Evolutionary conservation across 2,797 vertebrate species (phyloP), one percentile per base, ranked within the genome.

Genomic region (Podarcis siculus): DNA sequence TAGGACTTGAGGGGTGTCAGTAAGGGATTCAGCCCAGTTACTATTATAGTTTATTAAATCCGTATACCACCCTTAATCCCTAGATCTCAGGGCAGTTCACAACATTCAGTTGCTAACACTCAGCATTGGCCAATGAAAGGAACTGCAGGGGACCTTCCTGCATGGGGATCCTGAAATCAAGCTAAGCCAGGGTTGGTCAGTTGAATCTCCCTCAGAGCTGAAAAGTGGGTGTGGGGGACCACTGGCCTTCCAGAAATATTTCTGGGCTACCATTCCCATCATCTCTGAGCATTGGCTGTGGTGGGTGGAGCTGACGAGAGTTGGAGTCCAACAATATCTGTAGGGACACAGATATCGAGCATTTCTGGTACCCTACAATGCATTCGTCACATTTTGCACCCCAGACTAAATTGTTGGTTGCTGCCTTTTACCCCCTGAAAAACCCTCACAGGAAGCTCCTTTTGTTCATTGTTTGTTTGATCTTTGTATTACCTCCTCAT

Each of bases 401-500:
- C 73, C 79, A 64, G 30, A 27, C 39, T 35, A 61, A 87, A 58
- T 35, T 27, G 35, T 13, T 30, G 58, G 9, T 79, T 15, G 15
- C 49, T 80, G 4, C 13, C 12, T 86, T 30, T 13, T 76, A 15
- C 6, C 58, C 39, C 64, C 61, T 42, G 67, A 89, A 92, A 55
- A 55, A 55, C 49, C 85, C 4, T 19, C 0, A 9, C 1, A 2
- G 58, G 71, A 86, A 49, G 27, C 82, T 72, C 30, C 8, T 66
- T 80, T 79, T 83, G 67, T 45, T 69, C 80, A 5, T 1, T 61
- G 79, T 82, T 35, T 2, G 86, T 84, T 58, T 66, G 72, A 32
- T 49, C 42, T 64, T 35, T 73, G 19, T 23, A 95, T 95, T 93
- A 99, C 98, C 98, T 98, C 97, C 88, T 98, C 97, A 0, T 98